phyloP scores from a whole-genome alignment of 35 echinoderm and acorn worm genomes.

The Strongylocentrotus purpuratus region DNA sequence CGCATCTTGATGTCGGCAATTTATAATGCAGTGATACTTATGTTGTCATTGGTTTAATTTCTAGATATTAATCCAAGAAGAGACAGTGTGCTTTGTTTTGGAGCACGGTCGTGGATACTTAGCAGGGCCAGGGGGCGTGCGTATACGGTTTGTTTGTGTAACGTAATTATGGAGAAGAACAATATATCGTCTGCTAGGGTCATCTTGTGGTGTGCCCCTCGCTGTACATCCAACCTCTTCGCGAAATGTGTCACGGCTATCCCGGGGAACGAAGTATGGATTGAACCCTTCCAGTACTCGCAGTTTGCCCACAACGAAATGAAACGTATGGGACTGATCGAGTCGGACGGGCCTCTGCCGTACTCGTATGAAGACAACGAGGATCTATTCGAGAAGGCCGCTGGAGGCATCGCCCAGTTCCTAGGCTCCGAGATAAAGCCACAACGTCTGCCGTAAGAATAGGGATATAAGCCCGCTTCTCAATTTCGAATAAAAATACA shows the following conservation, averaged over 20 bases:
- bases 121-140: not conserved
- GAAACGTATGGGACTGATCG: not conserved
- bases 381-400: not conserved
- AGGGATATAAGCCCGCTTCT: not conserved
- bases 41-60: not conserved
- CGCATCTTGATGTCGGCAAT: not conserved
- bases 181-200: constrained; percentile 31
- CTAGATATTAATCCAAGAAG: not conserved
- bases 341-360: not conserved
- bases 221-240: constrained; percentile 1
- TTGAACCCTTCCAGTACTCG: not conserved
- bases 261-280: constrained; percentile 22
- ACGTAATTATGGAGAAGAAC: not conserved
- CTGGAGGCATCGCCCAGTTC: not conserved
- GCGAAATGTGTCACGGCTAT: constrained; percentile 36
- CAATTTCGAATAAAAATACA: not conserved
- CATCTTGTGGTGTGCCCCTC: constrained; percentile 39
- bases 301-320: constrained; percentile 19
- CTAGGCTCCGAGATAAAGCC: not conserved
- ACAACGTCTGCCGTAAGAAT: constrained; percentile 18
- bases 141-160: not conserved
- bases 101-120: not conserved
- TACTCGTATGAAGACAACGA: not conserved
- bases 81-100: not conserved
- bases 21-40: not conserved